These are phyloP conservation scores for Synergus gifuensis DNA, from an alignment of 2,888 invertebrate genomes.

Conservation along the genomic window DNA sequence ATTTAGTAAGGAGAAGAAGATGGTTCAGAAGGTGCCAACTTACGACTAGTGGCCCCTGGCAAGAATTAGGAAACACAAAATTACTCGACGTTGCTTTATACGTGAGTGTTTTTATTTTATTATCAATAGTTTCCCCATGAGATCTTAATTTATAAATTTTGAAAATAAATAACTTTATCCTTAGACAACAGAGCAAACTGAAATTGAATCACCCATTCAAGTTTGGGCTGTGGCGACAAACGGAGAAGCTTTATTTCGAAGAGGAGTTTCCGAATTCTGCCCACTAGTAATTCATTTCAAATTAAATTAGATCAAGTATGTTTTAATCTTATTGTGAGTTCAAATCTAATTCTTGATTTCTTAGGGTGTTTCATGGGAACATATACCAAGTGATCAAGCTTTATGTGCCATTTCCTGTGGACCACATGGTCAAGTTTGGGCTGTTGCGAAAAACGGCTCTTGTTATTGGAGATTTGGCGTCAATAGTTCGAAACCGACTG, in stretches of 20 bases:
- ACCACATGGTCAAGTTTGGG: constrained; percentile 87
- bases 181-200: constrained; percentile 76
- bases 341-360: constrained; percentile 26
- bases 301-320: not conserved
- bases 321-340: not conserved
- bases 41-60: constrained; percentile 92
- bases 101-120: constrained; percentile 76
- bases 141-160: not conserved
- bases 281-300: constrained; percentile 82
- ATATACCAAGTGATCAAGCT: constrained; percentile 89
- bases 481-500: constrained; percentile 83
- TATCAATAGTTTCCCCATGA: not conserved
- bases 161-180: not conserved
- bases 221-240: constrained; percentile 93
- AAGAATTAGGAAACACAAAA: constrained; percentile 91
- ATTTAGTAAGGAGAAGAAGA: constrained; percentile 90
- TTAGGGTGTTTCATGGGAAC: constrained; percentile 88
- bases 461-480: constrained; percentile 90
- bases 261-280: constrained; percentile 86
- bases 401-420: constrained; percentile 87
- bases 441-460: constrained; percentile 91
- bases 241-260: constrained; percentile 91
- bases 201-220: constrained; percentile 78
- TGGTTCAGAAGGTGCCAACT: constrained; percentile 92
- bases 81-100: constrained; percentile 89